Percentiles rank a stretch among this genome's conserved stretches.
These are phyloP conservation scores for Lasioglossum baleicum DNA, from an alignment of 1,140 invertebrate species.

Conservation along the genomic window DNA sequence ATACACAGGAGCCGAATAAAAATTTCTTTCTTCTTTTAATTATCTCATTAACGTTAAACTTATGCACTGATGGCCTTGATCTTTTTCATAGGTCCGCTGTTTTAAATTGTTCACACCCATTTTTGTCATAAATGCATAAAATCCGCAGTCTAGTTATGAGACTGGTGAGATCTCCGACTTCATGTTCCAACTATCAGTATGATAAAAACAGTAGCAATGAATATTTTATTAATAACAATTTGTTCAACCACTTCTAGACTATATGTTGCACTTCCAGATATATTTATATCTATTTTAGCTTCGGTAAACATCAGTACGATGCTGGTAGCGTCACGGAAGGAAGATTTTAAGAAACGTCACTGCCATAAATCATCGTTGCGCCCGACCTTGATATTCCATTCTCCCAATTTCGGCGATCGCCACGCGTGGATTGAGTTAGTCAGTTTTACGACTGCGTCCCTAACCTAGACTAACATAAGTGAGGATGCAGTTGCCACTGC, in stretches of 20 bases:
- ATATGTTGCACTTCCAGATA: too few species aligned
- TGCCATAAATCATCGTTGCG: neutral
- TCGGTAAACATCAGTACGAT: too few species aligned
- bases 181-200: neutral
- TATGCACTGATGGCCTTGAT: too few species aligned
- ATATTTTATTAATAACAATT: neutral
- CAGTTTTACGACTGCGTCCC: slow-evolving; percentile 45
- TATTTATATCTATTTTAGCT: neutral
- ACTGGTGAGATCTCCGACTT: neutral
- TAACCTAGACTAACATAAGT: slow-evolving; percentile 63
- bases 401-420: slow-evolving; percentile 22
- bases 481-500: slow-evolving; percentile 13
- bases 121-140: too few species aligned
- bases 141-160: too few species aligned
- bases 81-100: too few species aligned
- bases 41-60: too few species aligned
- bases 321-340: neutral
- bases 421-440: neutral
- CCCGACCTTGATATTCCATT: slow-evolving; percentile 24
- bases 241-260: neutral
- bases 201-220: neutral
- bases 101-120: too few species aligned
- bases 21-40: too few species aligned
- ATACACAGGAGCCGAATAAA: too few species aligned
- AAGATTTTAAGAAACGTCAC: neutral